Evolutionary conservation across 2,113 vertebrate species (phyloP).

Genomic region (Aythya baeri): DNA sequence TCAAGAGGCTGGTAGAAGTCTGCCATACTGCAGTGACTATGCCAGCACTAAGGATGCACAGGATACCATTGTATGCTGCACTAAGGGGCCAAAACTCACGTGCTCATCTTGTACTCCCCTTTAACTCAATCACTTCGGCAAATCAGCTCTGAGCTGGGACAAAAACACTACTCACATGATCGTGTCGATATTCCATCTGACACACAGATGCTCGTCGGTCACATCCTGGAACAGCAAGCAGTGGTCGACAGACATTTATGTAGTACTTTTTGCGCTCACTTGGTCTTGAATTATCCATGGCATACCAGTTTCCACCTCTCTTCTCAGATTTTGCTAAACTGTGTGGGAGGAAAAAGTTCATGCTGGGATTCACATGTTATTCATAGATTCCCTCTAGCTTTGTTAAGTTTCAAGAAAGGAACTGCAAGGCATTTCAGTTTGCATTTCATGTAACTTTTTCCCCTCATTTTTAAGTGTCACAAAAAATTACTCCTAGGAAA

Average conservation of each 20-base stretch:
- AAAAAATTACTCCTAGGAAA: neutral
- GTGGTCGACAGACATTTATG: slow-evolving; percentile 90
- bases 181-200: slow-evolving; percentile 79
- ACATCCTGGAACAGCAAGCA: slow-evolving; percentile 84
- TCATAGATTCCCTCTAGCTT: neutral
- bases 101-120: neutral
- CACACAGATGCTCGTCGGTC: slow-evolving; percentile 87
- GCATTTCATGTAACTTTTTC: neutral
- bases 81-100: neutral
- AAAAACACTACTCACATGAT: slow-evolving; percentile 58
- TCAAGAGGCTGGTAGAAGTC: neutral
- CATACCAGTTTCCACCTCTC: slow-evolving; percentile 84
- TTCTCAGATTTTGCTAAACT: slow-evolving; percentile 85
- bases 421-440: neutral
- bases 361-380: no score
- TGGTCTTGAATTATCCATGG: slow-evolving; percentile 75
- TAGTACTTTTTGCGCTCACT: slow-evolving; percentile 84
- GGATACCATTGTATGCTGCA: neutral
- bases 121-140: neutral
- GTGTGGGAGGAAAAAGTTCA: slow-evolving; percentile 4
- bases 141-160: neutral
- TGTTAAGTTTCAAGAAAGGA: neutral
- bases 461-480: neutral
- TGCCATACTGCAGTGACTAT: neutral
- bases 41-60: neutral